phyloP scores from a whole-genome alignment of 2,888 invertebrate genomes.

The Plutella xylostella region DNA sequence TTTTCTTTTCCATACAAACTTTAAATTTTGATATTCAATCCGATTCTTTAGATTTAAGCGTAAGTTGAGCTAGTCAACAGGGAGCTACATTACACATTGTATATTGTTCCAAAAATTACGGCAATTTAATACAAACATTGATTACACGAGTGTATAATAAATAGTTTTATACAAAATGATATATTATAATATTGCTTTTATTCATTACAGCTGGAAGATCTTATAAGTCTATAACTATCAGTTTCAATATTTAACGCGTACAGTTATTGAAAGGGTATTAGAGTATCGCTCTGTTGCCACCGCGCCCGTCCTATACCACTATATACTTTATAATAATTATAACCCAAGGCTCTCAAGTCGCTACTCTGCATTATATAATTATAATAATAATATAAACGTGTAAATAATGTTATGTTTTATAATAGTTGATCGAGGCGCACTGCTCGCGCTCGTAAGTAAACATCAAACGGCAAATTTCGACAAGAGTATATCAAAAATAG shows the following conservation, averaged over 20 bases:
- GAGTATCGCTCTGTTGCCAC: conserved; percentile 40
- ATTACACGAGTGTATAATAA: background rate
- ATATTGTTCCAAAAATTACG: background rate
- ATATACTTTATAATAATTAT: conserved; percentile 32
- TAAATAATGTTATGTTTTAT: conserved; percentile 63
- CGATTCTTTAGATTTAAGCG: no score
- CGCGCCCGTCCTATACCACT: conserved; percentile 29
- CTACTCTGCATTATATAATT: conserved; percentile 59
- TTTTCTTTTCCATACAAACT: no score
- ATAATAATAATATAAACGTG: conserved; percentile 56
- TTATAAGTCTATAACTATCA: no score
- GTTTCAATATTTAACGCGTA: no score
- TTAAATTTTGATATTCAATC: no score
- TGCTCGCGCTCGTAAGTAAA: conserved; percentile 41
- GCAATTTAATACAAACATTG: background rate
- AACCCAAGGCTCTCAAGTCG: conserved; percentile 49
- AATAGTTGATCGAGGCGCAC: conserved; percentile 54
- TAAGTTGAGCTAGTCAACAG: no score
- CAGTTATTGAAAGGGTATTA: no score
- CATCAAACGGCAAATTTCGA: conserved; percentile 65
- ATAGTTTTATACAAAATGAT: conserved; percentile 33
- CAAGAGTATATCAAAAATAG: conserved; percentile 71
- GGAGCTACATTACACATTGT: no score
- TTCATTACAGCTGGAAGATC: conserved; percentile 34
- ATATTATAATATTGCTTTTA: conserved; percentile 53